Conservation (phyloP, 2,888 invertebrate species). For the Leptura quadrifasciata region DNA sequence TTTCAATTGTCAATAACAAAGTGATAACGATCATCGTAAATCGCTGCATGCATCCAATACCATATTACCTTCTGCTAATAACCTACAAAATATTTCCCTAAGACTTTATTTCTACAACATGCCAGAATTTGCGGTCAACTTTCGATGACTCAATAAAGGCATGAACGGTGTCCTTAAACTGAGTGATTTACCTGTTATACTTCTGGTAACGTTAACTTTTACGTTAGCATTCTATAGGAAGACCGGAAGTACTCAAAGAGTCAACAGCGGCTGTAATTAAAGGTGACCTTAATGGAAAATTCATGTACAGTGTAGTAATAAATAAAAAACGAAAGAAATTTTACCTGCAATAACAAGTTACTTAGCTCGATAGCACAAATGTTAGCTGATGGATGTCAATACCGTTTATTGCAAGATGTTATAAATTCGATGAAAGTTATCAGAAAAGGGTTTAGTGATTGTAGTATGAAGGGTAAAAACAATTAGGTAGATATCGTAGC, state of each 20-base stretch:
- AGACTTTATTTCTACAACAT: background rate
- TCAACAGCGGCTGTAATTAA: conserved; percentile 30
- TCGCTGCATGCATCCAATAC: no score
- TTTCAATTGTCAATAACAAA: no score
- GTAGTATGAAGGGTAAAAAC: background rate
- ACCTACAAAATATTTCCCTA: background rate
- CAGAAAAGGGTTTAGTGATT: background rate
- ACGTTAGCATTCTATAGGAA: conserved; percentile 16
- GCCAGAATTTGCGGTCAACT: background rate
- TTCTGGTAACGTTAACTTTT: conserved; percentile 11
- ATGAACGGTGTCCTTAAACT: background rate
- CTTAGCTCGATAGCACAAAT: conserved; percentile 3
- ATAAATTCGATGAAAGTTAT: background rate
- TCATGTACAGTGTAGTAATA: conserved; percentile 42
- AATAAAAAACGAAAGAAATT: conserved; percentile 42
- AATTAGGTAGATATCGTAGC: background rate
- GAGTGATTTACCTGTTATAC: conserved; percentile 21
- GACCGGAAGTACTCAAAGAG: conserved; percentile 46
- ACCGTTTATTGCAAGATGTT: background rate
- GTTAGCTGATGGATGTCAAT: background rate
- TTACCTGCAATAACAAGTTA: conserved; percentile 37
- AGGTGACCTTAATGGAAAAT: conserved; percentile 48
- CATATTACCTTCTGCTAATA: background rate
- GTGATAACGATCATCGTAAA: no score
- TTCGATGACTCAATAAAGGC: conserved; percentile 15